Evolutionary conservation across 2,797 vertebrate species (phyloP).

Genomic region (Acanthurus lineatus): DNA sequence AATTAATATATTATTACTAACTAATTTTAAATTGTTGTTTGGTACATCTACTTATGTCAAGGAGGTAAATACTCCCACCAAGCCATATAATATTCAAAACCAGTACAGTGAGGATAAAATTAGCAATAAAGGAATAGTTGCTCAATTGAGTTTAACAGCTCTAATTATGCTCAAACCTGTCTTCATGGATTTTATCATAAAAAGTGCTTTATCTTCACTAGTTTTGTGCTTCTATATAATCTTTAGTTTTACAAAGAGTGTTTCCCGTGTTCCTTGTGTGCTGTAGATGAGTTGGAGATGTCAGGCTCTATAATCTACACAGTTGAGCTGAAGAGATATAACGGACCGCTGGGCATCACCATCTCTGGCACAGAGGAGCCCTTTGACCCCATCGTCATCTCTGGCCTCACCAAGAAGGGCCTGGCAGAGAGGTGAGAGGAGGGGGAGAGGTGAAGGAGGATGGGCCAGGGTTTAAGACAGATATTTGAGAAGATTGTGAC

Average conservation of each 20-base stretch:
- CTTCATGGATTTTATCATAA: not conserved
- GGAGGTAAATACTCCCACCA: no score
- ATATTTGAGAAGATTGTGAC: constrained; percentile 34
- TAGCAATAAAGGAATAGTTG: not conserved
- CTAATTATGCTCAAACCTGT: not conserved
- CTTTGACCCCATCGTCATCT: constrained; percentile 98
- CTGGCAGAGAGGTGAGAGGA: constrained; percentile 94
- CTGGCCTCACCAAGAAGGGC: constrained; percentile 95
- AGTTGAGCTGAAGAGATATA: constrained; percentile 95
- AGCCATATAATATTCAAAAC: constrained; percentile 16
- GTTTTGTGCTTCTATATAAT: no score
- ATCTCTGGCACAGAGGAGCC: constrained; percentile 98
- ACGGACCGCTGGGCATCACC: constrained; percentile 97
- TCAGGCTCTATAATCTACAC: constrained; percentile 97
- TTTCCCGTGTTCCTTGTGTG: not conserved
- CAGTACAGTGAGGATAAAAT: not conserved
- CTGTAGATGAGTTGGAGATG: constrained; percentile 94
- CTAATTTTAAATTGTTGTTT: no score
- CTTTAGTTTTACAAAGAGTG: no score
- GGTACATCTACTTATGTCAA: no score
- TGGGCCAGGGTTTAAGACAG: not conserved
- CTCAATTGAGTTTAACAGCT: not conserved
- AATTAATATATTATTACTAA: no score
- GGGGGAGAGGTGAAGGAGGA: constrained; percentile 4
- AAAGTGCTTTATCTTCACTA: not conserved